Conservation (phyloP, 2,113 vertebrate species). For the Silurus glanis region DNA sequence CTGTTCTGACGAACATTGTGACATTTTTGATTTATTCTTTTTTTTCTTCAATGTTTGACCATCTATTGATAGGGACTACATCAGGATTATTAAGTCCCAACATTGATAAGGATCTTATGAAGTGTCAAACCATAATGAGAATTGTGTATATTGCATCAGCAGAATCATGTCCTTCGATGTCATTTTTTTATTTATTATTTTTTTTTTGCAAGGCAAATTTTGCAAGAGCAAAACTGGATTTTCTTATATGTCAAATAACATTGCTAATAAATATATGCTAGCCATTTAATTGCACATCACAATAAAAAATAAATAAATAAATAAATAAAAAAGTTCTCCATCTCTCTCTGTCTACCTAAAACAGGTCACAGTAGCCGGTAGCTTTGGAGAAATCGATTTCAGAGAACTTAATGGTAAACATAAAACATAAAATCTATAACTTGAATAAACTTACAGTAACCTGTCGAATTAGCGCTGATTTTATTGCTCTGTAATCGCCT, state of each 20-base stretch:
- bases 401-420: not conserved
- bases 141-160: not conserved
- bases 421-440: not conserved
- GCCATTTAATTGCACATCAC: not conserved
- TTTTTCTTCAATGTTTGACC: not conserved
- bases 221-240: not conserved
- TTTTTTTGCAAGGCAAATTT: not conserved
- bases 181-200: not conserved
- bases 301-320: not conserved
- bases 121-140: not conserved
- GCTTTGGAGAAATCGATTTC: not conserved
- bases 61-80: too few relatives aligned
- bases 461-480: not conserved
- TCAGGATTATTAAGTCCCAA: not conserved
- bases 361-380: not conserved
- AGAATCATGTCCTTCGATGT: not conserved
- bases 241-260: not conserved
- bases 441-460: not conserved
- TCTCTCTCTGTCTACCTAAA: not conserved
- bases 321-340: not conserved
- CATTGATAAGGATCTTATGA: not conserved
- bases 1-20: slow-evolving; percentile 10
- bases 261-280: not conserved
- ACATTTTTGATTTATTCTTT: not conserved
- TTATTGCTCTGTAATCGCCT: not conserved